Percentiles rank a stretch among this genome's conserved stretches.
Conservation (phyloP, 2,888 invertebrate genomes). For the Cloeon dipterum region DNA sequence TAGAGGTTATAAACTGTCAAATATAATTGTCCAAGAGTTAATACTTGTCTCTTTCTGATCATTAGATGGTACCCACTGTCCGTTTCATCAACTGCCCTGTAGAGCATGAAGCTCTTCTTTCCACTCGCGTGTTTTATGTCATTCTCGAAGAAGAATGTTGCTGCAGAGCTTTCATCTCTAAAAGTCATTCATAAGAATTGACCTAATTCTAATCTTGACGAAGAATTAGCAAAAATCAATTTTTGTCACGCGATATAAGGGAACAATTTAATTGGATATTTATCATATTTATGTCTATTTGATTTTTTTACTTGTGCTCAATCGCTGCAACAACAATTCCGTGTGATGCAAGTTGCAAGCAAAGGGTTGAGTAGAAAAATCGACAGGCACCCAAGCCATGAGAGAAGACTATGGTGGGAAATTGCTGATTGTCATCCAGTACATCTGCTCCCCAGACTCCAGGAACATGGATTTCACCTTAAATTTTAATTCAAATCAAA, state of each 20-base stretch:
- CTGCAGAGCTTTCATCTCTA: constrained; percentile 1
- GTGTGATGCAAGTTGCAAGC: constrained; percentile 35
- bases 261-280: too few relatives aligned
- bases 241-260: too few relatives aligned
- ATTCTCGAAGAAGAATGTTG: not conserved
- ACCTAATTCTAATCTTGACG: not conserved
- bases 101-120: not conserved
- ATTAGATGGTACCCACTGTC: not conserved
- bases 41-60: not conserved
- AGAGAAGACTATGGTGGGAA: constrained; percentile 35
- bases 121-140: not conserved
- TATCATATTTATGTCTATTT: not conserved
- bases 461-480: constrained; percentile 25
- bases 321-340: constrained; percentile 38
- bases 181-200: not conserved
- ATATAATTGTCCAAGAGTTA: not conserved
- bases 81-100: not conserved
- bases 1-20: not conserved
- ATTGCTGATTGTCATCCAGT: constrained; percentile 11
- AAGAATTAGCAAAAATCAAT: constrained; percentile 17
- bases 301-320: constrained; percentile 29
- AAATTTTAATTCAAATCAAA: constrained; percentile 1
- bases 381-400: constrained; percentile 38
- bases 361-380: constrained; percentile 32
- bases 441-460: constrained; percentile 25